Base-by-base conservation (phyloP, 64 coral and sea anemone species). In the Astreopora myriophthalma region DNA sequence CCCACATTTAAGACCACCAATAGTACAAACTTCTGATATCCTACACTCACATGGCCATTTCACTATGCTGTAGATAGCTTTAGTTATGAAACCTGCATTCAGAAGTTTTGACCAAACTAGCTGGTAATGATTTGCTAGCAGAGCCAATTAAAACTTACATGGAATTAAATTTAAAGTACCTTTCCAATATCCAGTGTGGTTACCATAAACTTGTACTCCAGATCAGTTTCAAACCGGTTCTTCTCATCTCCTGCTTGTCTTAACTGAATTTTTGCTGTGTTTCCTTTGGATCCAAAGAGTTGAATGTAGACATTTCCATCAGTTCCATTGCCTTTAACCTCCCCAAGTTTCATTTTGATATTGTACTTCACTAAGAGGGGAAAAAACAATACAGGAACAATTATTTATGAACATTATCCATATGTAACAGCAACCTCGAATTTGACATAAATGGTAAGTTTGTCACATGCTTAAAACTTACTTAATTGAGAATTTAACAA, bases 291-390 rank as follows among this genome's bases (percentile, higher is more conserved):
- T 39, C 96, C 96, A 94, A 98, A 94, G 34, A 98, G 71, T 42
- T 94, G 92, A 55, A 98, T 98, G 82, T 98, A 98, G 10, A 98
- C 96, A 89, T 98, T 98, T n/a, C 96, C 96, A 94, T 98, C 86
- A 2, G 77, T 55, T 23, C 96, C 92, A 85, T 80, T 69, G 2
- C 96, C 96, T 23, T 98, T 94, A 0, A 98, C 88, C 78, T 98
- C 96, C n/a, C 96, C 96, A 55, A 98, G 42, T 81, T 74, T 87
- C 75, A 98, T 91, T 61, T 85, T 98, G 3, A 98, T 88, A 73
- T 98, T 98, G 89, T 92, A 98, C 28, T 68, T 92, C 27, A 92
- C 91, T 94, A 32, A n/a, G 70, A 58, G 20, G 49, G 70, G 42
- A 35, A 74, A 57, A 74, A 55, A 16, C 51, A 14, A 55, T 19